Percentiles rank a stretch among this genome's conserved stretches.
These are phyloP conservation scores for Cherax destructor DNA, from an alignment of 1,140 invertebrate genomes.

Conservation along the genomic window DNA sequence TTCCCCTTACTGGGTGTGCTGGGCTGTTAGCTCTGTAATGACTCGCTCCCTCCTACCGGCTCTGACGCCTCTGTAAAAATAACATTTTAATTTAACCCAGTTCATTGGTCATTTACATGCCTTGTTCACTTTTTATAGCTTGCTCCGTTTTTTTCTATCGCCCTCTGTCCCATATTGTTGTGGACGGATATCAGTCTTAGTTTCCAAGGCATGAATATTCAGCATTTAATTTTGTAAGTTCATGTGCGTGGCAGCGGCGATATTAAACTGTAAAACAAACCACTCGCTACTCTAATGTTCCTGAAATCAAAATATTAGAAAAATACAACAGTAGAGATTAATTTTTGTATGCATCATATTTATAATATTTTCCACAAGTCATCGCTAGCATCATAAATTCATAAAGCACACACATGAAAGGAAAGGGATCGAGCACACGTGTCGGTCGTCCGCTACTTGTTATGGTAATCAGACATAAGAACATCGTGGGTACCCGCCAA, in stretches of 20 bases:
- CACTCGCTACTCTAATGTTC: not conserved
- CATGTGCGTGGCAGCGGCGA: not conserved
- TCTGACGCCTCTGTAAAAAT: constrained; percentile 51
- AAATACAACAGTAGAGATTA: not conserved
- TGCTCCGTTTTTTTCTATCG: constrained; percentile 22
- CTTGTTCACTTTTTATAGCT: constrained; percentile 57
- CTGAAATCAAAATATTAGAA: not conserved
- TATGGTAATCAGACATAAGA: constrained; percentile 61
- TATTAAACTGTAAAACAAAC: constrained; percentile 15
- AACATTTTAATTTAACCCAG: constrained; percentile 64
- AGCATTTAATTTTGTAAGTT: constrained; percentile 39
- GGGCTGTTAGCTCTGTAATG: constrained; percentile 47
- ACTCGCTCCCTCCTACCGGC: constrained; percentile 38
- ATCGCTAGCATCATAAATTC: constrained; percentile 60
- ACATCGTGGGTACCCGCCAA: constrained; percentile 32
- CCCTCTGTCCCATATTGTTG: constrained; percentile 43
- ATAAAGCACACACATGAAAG: constrained; percentile 49
- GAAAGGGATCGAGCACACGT: constrained; percentile 56
- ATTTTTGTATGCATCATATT: not conserved
- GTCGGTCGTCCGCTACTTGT: constrained; percentile 48
- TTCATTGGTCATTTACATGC: constrained; percentile 65
- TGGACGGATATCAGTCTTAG: constrained; percentile 11
- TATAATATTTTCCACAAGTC: not conserved
- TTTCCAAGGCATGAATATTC: constrained; percentile 45
- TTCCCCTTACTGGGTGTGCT: constrained; percentile 56